Evolutionary conservation across 2,797 vertebrate genomes (phyloP), one percentile per base, ranked within the genome.

Genomic region (Bradypus variegatus): DNA sequence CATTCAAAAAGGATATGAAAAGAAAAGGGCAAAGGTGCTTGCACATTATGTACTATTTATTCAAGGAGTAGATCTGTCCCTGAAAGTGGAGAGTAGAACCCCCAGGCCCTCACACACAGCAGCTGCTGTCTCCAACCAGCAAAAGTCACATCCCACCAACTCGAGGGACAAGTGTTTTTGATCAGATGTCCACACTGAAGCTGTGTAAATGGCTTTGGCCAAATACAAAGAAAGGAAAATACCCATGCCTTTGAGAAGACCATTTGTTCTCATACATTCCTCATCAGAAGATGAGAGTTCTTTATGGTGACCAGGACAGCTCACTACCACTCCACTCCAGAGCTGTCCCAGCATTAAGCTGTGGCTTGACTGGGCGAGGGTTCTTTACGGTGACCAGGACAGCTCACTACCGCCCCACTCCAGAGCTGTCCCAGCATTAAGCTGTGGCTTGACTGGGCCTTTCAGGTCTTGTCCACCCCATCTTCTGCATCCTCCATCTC

Each of bases 401-500:
- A 98, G 96, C 97, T 98, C 96, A 96, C 98, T 97, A 98, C 98
- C 96, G 98, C 98, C 83, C 98, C 98, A 95, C 98, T 98, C 97
- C 98, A 98, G 98, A 98, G n/a, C 97, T 98, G 98, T 95, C 96
- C 98, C n/a, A n/a, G n/a, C n/a, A n/a, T n/a, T n/a, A n/a, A n/a
- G n/a, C n/a, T n/a, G n/a, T n/a, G n/a, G 98, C 98, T 98, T 97
- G 98, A 98, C 97, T 97, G 98, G 90, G 99, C 98, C 97, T 98
- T 98, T 98, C 99, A 99, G 98, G 98, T 98, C 97, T 99, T 98
- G 94, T 99, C 99, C 98, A 99, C 99, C 41, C 98, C 99, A 94
- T 99, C 99, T 64, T 99, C 99, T 98, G 99, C 99, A 94, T 99
- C 99, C 65, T 99, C 99, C 98, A 99, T 99, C 95, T 99, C 99